Conservation (phyloP, 2,113 vertebrate species). For the Calyptommatus sinebrachiatus region DNA sequence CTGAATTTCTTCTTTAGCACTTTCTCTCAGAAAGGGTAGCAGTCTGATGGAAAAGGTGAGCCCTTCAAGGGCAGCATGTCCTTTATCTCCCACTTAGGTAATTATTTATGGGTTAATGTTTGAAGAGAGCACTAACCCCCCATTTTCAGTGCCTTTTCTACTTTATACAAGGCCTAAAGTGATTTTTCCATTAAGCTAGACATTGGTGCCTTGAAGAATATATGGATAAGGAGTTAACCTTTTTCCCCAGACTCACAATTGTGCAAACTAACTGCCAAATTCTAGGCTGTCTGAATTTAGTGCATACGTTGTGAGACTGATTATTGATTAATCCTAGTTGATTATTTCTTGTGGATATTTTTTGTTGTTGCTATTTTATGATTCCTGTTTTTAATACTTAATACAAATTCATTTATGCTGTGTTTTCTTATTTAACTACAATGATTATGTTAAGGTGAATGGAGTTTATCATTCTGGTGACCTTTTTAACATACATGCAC, state of each 20-base stretch:
- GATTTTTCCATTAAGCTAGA: slow-evolving; percentile 11
- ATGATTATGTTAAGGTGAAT: neutral
- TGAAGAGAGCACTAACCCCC: neutral
- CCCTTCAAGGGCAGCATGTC: too few relatives aligned
- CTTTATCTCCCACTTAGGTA: neutral
- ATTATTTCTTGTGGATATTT: slow-evolving; percentile 19
- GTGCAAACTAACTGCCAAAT: slow-evolving; percentile 8
- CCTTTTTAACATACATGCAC: neutral
- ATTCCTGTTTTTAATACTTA: slow-evolving; percentile 25
- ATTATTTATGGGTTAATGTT: neutral
- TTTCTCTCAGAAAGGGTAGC: too few relatives aligned
- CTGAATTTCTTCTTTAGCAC: too few relatives aligned
- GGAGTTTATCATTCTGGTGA: neutral
- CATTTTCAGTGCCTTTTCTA: slow-evolving; percentile 2
- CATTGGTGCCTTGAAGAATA: slow-evolving; percentile 14
- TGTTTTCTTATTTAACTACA: neutral
- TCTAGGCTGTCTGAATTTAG: neutral
- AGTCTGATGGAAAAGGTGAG: too few relatives aligned
- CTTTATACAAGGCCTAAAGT: neutral
- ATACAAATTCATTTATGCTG: slow-evolving; percentile 7
- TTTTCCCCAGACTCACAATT: neutral
- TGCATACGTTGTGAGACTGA: neutral
- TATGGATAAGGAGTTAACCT: neutral
- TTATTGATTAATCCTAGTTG: neutral
- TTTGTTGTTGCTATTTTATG: slow-evolving; percentile 17